These are phyloP conservation scores for Aulostomus chinensis DNA, from an alignment of 2,797 vertebrate species.

Conservation along the genomic window DNA sequence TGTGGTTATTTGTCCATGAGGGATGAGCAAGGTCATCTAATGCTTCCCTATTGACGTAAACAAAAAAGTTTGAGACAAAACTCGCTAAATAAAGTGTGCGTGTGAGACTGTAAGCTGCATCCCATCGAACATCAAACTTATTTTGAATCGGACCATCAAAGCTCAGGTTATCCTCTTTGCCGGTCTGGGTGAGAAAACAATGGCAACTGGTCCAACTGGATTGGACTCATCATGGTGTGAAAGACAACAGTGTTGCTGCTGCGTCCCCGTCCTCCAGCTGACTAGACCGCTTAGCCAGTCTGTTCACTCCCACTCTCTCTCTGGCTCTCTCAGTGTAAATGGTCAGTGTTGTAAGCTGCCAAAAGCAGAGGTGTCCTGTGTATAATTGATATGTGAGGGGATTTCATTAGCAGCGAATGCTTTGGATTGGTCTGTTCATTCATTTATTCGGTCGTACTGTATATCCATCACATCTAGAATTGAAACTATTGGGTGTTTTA, in stretches of 20 bases:
- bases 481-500: no score
- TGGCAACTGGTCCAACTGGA: constrained; percentile 27
- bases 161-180: neutral
- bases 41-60: constrained; percentile 48
- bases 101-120: no score
- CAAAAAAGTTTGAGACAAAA: constrained; percentile 12
- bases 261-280: constrained; percentile 57
- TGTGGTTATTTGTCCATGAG: constrained; percentile 72
- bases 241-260: constrained; percentile 35
- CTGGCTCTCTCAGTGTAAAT: constrained; percentile 18
- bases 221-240: constrained; percentile 19
- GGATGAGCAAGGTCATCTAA: constrained; percentile 61
- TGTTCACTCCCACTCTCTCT: constrained; percentile 45
- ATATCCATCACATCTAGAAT: no score
- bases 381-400: neutral
- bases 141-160: neutral
- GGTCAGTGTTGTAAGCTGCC: constrained; percentile 17
- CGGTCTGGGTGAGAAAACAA: constrained; percentile 39
- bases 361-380: constrained; percentile 19
- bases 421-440: constrained; percentile 3
- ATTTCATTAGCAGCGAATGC: constrained; percentile 10
- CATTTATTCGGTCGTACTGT: neutral
- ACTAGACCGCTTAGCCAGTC: constrained; percentile 24
- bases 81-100: neutral
- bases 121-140: neutral